Conservation (phyloP, 2,113 vertebrate species). For the Geococcyx californianus region DNA sequence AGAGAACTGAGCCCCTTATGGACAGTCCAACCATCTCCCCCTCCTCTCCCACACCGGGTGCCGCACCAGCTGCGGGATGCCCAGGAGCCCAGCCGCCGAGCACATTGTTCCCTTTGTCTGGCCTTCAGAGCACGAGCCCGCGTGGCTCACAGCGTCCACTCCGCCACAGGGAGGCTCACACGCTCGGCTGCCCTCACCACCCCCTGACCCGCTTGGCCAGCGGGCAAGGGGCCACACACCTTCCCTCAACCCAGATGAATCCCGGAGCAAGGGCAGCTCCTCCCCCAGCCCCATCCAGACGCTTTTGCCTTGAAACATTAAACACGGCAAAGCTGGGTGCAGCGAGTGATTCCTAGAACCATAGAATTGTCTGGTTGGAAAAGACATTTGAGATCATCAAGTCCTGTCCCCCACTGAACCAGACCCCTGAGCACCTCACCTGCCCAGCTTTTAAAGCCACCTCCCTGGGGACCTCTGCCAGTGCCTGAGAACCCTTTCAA, state of each 20-base stretch:
- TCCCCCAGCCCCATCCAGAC: background rate
- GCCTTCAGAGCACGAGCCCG: background rate
- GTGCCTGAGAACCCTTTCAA: too few relatives aligned
- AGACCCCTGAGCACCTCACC: too few relatives aligned
- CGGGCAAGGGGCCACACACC: accelerated
- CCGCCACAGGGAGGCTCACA: background rate
- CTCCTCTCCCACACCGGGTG: background rate
- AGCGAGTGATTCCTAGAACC: background rate
- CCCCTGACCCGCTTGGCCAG: accelerated
- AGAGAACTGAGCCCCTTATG: background rate
- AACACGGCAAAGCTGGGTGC: accelerated
- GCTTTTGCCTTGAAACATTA: accelerated
- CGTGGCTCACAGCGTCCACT: background rate
- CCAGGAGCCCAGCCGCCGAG: background rate
- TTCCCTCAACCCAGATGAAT: background rate
- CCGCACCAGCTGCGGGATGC: background rate
- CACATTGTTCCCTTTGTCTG: constrained; percentile 47
- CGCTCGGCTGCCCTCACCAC: accelerated
- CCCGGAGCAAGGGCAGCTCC: background rate
- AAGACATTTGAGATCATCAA: too few relatives aligned
- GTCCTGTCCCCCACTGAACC: too few relatives aligned
- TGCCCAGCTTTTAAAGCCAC: too few relatives aligned
- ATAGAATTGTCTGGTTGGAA: too few relatives aligned
- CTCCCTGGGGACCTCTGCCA: too few relatives aligned
- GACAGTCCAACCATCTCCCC: background rate